A percentile compares a stretch with the other conserved stretches of the same genome.
These are phyloP conservation scores for Nowickia ferox DNA, from an alignment of 2,888 invertebrate genomes.

Conservation along the genomic window DNA sequence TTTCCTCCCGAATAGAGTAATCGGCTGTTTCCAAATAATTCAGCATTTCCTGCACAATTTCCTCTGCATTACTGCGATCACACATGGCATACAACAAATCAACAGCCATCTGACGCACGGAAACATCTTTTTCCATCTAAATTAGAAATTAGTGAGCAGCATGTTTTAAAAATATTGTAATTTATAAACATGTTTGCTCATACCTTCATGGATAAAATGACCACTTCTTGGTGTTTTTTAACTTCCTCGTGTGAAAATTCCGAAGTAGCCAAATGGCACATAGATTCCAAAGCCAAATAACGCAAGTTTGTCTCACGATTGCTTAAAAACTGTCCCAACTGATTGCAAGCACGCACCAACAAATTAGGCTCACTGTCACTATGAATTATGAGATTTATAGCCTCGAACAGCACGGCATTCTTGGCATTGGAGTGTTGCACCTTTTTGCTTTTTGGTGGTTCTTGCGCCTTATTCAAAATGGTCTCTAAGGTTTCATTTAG, in stretches of 20 bases:
- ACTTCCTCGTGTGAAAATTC: constrained; percentile 99
- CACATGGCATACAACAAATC: constrained; percentile 99
- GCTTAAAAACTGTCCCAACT: constrained; percentile 98
- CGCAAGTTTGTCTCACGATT: constrained; percentile 98
- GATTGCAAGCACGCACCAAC: constrained; percentile 98
- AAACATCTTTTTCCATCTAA: constrained; percentile 98
- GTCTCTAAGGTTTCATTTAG: constrained; percentile 99
- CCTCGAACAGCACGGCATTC: constrained; percentile 99
- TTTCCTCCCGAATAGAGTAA: constrained; percentile 99
- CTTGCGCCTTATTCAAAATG: constrained; percentile 99
- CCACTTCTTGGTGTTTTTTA: constrained; percentile 99
- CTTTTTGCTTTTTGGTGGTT: constrained; percentile 99
- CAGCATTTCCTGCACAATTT: constrained; percentile 99
- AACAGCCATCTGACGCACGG: constrained; percentile 98
- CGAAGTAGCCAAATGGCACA: constrained; percentile 99
- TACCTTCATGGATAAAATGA: constrained; percentile 97
- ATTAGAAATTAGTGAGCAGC: constrained; percentile 49
- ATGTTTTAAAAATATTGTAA: background rate
- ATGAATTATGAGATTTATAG: constrained; percentile 99
- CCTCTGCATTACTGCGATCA: constrained; percentile 99
- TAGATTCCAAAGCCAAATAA: constrained; percentile 98
- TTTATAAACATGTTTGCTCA: constrained; percentile 21
- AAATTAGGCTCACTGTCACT: constrained; percentile 99
- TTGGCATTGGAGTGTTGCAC: constrained; percentile 99
- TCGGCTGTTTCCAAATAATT: constrained; percentile 99